Percentiles rank a stretch among this genome's conserved stretches.
Conservation (phyloP, 1,140 invertebrate genomes). For the Hermetia illucens region DNA sequence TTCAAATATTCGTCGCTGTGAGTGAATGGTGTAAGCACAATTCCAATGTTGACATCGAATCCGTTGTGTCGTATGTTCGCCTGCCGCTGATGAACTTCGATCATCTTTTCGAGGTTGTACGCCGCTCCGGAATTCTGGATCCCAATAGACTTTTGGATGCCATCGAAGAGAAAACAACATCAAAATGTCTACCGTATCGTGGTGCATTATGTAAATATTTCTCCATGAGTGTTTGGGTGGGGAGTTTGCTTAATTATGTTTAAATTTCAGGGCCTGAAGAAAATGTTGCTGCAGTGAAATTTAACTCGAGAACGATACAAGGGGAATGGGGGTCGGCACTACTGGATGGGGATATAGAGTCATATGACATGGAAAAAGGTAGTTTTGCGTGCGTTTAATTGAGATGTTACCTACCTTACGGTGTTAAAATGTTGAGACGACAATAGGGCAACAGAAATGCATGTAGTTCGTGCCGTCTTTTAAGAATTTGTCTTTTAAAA, state of each 20-base stretch:
- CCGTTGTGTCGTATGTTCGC: conserved; percentile 50
- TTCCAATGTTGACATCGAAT: conserved; percentile 43
- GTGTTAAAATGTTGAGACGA: not conserved
- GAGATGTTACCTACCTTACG: not conserved
- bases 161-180: conserved; percentile 69
- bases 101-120: conserved; percentile 75
- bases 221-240: not conserved
- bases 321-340: conserved; percentile 78
- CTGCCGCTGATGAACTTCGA: conserved; percentile 72
- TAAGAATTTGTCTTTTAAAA: not conserved
- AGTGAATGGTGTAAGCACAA: conserved; percentile 71
- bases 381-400: conserved; percentile 16
- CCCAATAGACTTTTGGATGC: conserved; percentile 89
- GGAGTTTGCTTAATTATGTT: not conserved
- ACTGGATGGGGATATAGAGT: conserved; percentile 72
- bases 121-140: conserved; percentile 70
- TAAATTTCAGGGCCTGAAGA: conserved; percentile 59
- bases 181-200: conserved; percentile 63
- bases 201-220: conserved; percentile 50
- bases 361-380: conserved; percentile 80
- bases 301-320: conserved; percentile 66
- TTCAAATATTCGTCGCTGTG: conserved; percentile 87
- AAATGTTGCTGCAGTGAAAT: conserved; percentile 70
- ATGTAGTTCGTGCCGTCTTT: not conserved
- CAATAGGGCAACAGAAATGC: too few species aligned